Conservation (phyloP, 2,797 vertebrate genomes). For the Chelon labrosus region DNA sequence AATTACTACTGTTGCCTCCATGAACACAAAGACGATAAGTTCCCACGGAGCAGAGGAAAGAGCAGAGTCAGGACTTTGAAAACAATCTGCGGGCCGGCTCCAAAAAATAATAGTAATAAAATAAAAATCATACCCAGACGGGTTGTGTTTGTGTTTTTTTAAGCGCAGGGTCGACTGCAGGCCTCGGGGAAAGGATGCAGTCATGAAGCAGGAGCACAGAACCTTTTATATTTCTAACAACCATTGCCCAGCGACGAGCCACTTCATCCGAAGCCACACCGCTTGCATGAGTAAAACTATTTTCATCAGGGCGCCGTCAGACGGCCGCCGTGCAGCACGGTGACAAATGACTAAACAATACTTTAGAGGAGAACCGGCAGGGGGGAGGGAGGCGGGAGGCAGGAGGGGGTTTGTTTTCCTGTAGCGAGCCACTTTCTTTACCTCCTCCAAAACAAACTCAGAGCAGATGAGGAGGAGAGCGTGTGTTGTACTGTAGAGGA, state of each 20-base stretch:
- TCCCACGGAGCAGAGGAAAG: background rate
- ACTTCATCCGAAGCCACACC: slow-evolving; percentile 41
- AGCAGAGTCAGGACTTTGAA: background rate
- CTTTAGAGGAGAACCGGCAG: slow-evolving; percentile 28
- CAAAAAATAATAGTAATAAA: background rate
- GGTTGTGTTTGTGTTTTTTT: too few species aligned
- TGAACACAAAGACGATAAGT: slow-evolving; percentile 26
- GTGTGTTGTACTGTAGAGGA: background rate
- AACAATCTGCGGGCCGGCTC: too few species aligned
- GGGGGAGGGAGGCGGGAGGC: too few species aligned
- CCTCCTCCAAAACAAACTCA: slow-evolving; percentile 29
- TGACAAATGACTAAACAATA: slow-evolving; percentile 63
- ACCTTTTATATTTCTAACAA: slow-evolving; percentile 31
- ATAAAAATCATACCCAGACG: background rate
- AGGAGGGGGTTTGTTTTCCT: slow-evolving; percentile 8
- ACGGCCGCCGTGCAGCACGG: slow-evolving; percentile 10
- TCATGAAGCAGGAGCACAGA: background rate
- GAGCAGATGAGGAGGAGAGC: slow-evolving; percentile 8
- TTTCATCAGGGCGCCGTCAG: slow-evolving; percentile 63
- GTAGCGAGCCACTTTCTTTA: slow-evolving; percentile 4
- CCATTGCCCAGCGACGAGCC: slow-evolving; percentile 8
- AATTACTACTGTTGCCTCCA: slow-evolving; percentile 37
- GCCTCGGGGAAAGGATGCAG: background rate
- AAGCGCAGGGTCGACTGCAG: background rate
- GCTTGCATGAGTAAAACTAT: slow-evolving; percentile 36